These are phyloP conservation scores for Ptiloglossa arizonensis DNA, from an alignment of 1,140 invertebrate genomes.

Conservation along the genomic window DNA sequence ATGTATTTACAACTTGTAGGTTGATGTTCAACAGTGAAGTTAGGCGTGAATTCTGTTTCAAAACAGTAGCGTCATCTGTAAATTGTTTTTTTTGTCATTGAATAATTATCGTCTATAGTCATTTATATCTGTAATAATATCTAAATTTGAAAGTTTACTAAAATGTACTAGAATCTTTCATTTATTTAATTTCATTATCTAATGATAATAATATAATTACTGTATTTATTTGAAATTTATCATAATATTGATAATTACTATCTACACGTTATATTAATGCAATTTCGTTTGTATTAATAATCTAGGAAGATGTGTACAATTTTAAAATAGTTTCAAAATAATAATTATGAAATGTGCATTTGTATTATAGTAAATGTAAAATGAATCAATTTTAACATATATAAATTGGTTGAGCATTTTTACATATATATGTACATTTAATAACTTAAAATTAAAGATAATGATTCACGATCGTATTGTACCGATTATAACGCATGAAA, in stretches of 20 bases:
- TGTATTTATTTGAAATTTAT: not conserved
- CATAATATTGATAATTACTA: not conserved
- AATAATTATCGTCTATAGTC: not conserved
- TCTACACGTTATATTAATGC: not conserved
- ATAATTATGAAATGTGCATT: not conserved
- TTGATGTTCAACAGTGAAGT: constrained; percentile 39
- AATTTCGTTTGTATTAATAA: not conserved
- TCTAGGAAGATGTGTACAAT: not conserved
- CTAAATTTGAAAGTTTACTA: too few species aligned
- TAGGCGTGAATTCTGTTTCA: constrained; percentile 10
- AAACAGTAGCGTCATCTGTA: constrained; percentile 26
- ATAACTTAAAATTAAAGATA: not conserved
- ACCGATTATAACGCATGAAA: not conserved
- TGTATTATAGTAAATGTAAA: not conserved
- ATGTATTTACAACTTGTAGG: constrained; percentile 47
- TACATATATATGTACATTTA: not conserved
- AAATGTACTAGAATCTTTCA: too few species aligned
- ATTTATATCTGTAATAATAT: not conserved
- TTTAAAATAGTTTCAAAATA: not conserved
- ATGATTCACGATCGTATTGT: not conserved
- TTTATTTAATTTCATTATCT: too few species aligned
- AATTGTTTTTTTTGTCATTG: not conserved
- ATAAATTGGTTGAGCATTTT: not conserved
- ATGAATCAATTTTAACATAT: not conserved
- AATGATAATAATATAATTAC: too few species aligned